Base-by-base conservation (phyloP, 2,113 vertebrate genomes). In the Urocitellus parryii region DNA sequence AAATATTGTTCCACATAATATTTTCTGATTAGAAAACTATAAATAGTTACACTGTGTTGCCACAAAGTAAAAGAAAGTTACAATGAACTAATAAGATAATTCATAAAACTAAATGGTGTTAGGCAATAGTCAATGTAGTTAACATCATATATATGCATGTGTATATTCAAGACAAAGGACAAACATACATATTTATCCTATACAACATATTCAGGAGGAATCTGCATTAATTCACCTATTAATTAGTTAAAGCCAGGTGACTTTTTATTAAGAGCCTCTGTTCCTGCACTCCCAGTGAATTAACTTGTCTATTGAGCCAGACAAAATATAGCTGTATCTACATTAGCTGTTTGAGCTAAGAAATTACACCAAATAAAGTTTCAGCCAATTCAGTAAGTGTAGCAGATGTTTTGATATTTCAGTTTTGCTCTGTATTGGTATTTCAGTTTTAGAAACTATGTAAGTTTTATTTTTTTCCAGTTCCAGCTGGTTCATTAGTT, bases 371-470 rank as follows among this genome's bases (percentile, higher is more conserved):
- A 72, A 88, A 84, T 88, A 74, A 93, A 82, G 25, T 83, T 96
- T 95, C 63, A 96, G 29, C 20, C 84, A 82, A 51, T 78, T 96
- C 34, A 74, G 42, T 91, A 17, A 88, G 6, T 79, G 4, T 39
- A 58, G 53, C 74, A 96, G 68, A 86, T 94, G 34, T 96, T 88
- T 85, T 89, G 73, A 88, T 88, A 90, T 70, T 90, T 93, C 48
- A 39, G 18, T 93, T 93, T 96, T 91, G n/a, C 9, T 87, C 48
- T 90, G 4, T 87, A 72, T 63, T 92, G 39, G 45, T 93, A 84
- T 95, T 94, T 90, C 58, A 82, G 70, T 86, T 90, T 89, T 94
- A 67, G 72, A 94, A 92, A 81, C 24, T 81, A 74, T 45, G 4
- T 76, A 87, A 61, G 4, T 67, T 92, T 88, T 80, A 65, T 74